A percentile compares a stretch with the other conserved stretches of the same genome.
These are phyloP conservation scores for Potamilus streckersoni DNA, from an alignment of 1,140 invertebrate species.

Conservation along the genomic window DNA sequence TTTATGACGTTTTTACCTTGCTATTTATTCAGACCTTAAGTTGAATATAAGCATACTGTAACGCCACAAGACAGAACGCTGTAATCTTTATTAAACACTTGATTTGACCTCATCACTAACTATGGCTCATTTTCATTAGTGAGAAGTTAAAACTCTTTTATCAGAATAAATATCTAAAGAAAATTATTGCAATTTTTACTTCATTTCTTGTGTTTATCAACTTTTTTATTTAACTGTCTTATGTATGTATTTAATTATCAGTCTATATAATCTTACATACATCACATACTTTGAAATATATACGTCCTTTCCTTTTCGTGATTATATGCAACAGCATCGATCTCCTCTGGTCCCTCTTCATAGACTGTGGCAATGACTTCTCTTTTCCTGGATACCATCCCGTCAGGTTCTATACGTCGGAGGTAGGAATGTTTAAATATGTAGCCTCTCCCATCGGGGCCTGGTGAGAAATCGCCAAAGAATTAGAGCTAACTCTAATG, in stretches of 20 bases:
- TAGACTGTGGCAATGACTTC: conserved; percentile 18
- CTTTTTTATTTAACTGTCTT: neutral
- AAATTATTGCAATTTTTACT: neutral
- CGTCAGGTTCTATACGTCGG: conserved; percentile 11
- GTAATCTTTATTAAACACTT: too few relatives aligned
- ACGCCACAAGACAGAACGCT: too few relatives aligned
- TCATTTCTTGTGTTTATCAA: neutral
- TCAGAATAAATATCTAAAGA: neutral
- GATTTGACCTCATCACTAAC: too few relatives aligned
- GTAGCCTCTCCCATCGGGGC: conserved; percentile 31
- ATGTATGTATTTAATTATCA: neutral
- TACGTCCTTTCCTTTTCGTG: conserved; percentile 14
- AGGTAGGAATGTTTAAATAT: conserved; percentile 20
- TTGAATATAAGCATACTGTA: too few relatives aligned
- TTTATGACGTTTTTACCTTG: too few relatives aligned
- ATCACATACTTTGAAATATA: conserved; percentile 26
- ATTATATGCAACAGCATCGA: conserved; percentile 21
- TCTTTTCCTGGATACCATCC: conserved; percentile 18
- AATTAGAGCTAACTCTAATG: too few relatives aligned
- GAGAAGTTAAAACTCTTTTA: too few relatives aligned
- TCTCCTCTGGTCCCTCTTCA: conserved; percentile 16
- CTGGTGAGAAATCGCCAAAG: conserved; percentile 2
- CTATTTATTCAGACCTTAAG: too few relatives aligned
- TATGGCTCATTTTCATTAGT: too few relatives aligned
- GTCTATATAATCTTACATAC: neutral